Percentiles rank a stretch among this genome's conserved stretches.
Evolutionary conservation across 2,888 invertebrate genomes (phyloP).

Genomic region (Leptothorax acervorum): DNA sequence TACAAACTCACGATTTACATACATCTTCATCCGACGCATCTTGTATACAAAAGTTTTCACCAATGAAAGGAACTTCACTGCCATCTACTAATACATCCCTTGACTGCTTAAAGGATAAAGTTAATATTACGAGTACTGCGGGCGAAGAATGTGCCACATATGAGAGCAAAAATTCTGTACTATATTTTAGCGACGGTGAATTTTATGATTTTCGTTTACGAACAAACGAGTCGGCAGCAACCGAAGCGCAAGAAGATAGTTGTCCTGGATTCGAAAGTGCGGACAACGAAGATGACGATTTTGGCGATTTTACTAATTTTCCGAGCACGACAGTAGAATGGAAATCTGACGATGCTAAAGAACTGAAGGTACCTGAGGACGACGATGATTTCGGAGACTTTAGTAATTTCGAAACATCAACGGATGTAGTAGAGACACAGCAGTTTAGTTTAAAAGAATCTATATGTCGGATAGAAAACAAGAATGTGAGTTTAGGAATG

Average conservation of each 20-base stretch:
- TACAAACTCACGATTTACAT: conserved; percentile 53
- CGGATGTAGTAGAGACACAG: conserved; percentile 72
- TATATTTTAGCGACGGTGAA: conserved; percentile 84
- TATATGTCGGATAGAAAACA: conserved; percentile 82
- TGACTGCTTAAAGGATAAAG: conserved; percentile 59
- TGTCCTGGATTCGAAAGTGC: conserved; percentile 34
- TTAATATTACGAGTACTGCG: conserved; percentile 51
- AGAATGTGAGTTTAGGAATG: conserved; percentile 79
- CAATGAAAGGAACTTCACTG: conserved; percentile 66
- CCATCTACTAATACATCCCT: conserved; percentile 59
- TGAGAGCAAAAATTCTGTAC: conserved; percentile 37
- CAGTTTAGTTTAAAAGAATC: conserved; percentile 79
- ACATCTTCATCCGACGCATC: conserved; percentile 18
- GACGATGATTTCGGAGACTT: conserved; percentile 80
- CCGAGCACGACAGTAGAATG: conserved; percentile 72
- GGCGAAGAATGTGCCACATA: conserved; percentile 55
- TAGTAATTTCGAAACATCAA: conserved; percentile 86
- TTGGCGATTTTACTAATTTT: conserved; percentile 85
- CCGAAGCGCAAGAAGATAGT: conserved; percentile 55
- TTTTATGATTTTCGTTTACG: conserved; percentile 86
- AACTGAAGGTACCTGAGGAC: conserved; percentile 68
- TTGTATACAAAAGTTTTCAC: conserved; percentile 52
- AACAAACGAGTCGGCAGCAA: conserved; percentile 40
- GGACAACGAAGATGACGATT: conserved; percentile 84
- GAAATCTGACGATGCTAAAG: conserved; percentile 70